Evolutionary conservation across 2,113 vertebrate genomes (phyloP).

Genomic region (Copsychus sechellarum): DNA sequence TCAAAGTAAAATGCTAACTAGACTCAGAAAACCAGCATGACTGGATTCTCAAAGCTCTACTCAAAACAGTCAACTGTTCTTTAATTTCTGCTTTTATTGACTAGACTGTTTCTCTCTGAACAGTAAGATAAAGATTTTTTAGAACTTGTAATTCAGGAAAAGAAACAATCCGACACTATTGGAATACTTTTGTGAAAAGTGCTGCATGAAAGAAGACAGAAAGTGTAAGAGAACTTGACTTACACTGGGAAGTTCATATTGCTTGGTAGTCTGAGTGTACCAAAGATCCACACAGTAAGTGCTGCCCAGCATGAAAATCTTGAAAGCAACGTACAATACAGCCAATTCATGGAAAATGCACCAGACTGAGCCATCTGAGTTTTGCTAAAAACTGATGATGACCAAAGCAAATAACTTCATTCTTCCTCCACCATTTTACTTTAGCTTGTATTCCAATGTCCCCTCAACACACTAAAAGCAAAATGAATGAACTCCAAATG

Average conservation of each 20-base stretch:
- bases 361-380: neutral
- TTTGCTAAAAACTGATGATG: neutral
- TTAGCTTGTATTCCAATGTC: neutral
- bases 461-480: neutral
- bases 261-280: neutral
- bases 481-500: neutral
- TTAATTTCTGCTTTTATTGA: neutral
- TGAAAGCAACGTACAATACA: neutral
- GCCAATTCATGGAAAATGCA: neutral
- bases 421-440: neutral
- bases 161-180: neutral
- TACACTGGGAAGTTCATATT: neutral
- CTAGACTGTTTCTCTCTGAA: neutral
- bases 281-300: neutral
- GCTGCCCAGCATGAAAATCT: neutral
- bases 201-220: neutral
- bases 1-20: neutral
- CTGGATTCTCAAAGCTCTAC: neutral
- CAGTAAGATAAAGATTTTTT: neutral
- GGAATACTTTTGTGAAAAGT: neutral
- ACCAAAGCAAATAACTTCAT: neutral
- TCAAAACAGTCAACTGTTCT: neutral
- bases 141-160: neutral
- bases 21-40: slow-evolving; percentile 7
- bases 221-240: neutral